Base-by-base conservation (phyloP, 2,888 invertebrate genomes). In the Girardia tigrina region DNA sequence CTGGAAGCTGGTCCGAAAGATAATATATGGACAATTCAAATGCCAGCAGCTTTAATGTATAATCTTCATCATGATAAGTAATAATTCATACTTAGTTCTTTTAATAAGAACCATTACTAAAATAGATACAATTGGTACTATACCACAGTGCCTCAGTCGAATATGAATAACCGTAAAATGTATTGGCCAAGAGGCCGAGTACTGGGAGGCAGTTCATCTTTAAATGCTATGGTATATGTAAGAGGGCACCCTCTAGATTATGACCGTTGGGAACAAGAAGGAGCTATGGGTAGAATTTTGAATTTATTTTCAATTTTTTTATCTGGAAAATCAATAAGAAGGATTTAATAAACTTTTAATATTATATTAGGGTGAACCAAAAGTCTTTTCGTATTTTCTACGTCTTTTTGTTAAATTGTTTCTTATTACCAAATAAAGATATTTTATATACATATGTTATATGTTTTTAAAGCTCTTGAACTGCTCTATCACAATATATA, bases 181-280 rank as follows among this genome's bases (percentile, higher is more conserved):
- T 86, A 86, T 80, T 85, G 85, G 84, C 86, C 86, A 0, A 78
- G 86, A 26, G 86, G 86, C 1, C 79, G 85, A 29, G 91, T 91
- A 0, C 86, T 90, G 74, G 92, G 92, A 0, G 92, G 92, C 0
- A 90, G 90, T 14, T 90, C 90, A 0, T 89, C 90, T 79, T 87
- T 92, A 12, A 92, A 92, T 84, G 91, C 90, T 80, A 88, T 92
- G 83, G 87, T 83, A 4, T 91, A 92, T 81, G 89, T 89, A 0
- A 87, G 90, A 78, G 91, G 91, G 0, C 86, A 88, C 70, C 88
- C 88, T 0, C 85, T 86, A 14, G 91, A 92, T 82, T 91, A 89
- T 81, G 87, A 89, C 72, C 82, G 86, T 27, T 91, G 91, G 91
- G 91, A 91, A 80, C 85, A 88, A 0, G 84, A 90, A 78, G 92